phyloP scores from a whole-genome alignment of 2,113 vertebrate species.

The Mesoclemmys tuberculata region DNA sequence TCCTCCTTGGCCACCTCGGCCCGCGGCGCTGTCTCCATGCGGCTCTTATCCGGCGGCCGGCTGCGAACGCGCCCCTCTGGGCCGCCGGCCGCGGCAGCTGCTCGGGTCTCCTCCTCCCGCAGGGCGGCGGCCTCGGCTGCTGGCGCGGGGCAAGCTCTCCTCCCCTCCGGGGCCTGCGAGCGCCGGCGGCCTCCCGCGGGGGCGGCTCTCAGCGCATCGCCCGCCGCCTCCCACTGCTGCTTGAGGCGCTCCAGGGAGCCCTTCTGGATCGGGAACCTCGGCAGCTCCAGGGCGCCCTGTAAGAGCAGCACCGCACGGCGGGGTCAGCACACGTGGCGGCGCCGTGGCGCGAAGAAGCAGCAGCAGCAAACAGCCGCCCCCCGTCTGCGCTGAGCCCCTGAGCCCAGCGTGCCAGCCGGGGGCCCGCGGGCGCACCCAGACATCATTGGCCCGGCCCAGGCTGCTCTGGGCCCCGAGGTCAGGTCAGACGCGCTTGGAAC shows the following conservation, averaged over 20 bases:
- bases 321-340: not conserved
- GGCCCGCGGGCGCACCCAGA: not conserved
- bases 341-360: not conserved
- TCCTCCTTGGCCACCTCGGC: slow-evolving; percentile 61
- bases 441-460: not conserved
- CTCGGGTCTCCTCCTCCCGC: not conserved
- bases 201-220: not conserved
- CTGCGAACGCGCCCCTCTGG: not conserved
- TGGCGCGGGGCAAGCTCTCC: not conserved
- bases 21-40: not conserved
- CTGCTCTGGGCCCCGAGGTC: not conserved
- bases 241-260: slow-evolving; percentile 71
- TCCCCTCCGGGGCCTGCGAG: not conserved
- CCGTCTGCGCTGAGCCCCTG: fast-evolving
- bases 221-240: slow-evolving; percentile 75
- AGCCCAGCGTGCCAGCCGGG: fast-evolving
- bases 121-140: not conserved
- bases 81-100: not conserved
- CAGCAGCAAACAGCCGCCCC: no score
- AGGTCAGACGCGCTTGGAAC: not conserved
- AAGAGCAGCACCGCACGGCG: slow-evolving; percentile 54
- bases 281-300: slow-evolving; percentile 67
- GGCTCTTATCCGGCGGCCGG: not conserved
- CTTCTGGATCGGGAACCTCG: slow-evolving; percentile 67
- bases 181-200: not conserved